Conservation (phyloP, 2,888 invertebrate species). For the Drosophila meridiana region DNA sequence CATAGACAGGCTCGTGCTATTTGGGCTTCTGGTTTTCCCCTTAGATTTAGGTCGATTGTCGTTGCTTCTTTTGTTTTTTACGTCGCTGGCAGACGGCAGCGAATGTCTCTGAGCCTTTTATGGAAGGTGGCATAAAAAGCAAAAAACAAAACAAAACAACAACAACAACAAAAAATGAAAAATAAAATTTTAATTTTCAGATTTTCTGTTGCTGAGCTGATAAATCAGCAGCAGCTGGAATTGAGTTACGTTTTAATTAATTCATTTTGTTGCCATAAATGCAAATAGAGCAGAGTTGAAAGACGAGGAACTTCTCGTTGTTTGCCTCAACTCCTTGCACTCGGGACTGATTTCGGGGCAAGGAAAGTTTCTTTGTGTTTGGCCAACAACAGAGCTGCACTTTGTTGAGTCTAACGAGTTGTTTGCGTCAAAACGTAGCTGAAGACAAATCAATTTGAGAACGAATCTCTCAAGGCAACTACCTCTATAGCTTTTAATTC, state of each 20-base stretch:
- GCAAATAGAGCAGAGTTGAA: constrained; percentile 6
- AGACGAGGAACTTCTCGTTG: not conserved
- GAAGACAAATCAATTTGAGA: not conserved
- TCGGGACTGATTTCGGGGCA: not conserved
- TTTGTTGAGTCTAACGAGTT: constrained; percentile 14
- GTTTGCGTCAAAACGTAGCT: not conserved
- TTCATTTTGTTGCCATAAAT: constrained; percentile 10
- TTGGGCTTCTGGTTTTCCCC: constrained; percentile 10
- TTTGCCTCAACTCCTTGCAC: not conserved
- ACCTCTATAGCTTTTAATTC: not conserved
- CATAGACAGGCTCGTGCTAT: not conserved
- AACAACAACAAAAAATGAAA: constrained; percentile 11
- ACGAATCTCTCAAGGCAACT: not conserved
- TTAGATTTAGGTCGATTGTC: constrained; percentile 51
- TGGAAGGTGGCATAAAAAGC: constrained; percentile 37
- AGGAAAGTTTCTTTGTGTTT: constrained; percentile 11
- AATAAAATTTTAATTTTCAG: constrained; percentile 30
- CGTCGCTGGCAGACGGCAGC: constrained; percentile 46
- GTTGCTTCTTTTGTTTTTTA: constrained; percentile 46
- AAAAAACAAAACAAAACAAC: constrained; percentile 15
- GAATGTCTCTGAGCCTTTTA: constrained; percentile 20
- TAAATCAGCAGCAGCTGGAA: constrained; percentile 17
- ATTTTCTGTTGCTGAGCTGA: constrained; percentile 7
- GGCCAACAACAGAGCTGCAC: constrained; percentile 2
- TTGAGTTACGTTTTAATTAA: constrained; percentile 19